Base-by-base conservation (phyloP, 2,888 invertebrate species). In the Napeogenes inachia region DNA sequence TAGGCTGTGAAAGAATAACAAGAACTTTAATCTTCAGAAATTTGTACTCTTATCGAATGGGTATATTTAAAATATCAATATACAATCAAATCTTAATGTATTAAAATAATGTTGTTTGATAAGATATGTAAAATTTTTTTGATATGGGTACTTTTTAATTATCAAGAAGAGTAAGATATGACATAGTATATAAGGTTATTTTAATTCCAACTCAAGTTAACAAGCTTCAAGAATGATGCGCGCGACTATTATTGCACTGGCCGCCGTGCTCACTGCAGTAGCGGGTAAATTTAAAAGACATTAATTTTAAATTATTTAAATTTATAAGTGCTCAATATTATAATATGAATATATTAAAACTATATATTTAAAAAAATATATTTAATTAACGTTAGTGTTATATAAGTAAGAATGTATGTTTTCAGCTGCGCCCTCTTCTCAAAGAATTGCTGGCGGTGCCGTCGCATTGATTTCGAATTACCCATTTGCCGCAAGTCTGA, bases 141-240 rank as follows among this genome's bases (percentile, higher is more conserved):
- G 50, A 50, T 50, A 50, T 30, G 10, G 50, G 50, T 50, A 50
- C 50, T 50, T 50, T 50, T 50, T 50, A 50, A 50, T 50, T 50
- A 50, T 50, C 50, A 50, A 50, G 50, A 6, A 50, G 8, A 50
- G n/a, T 12, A 50, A 50, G 50, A 50, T 50, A 50, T 30, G 10
- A 50, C 21, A 50, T 30, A 30, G 12, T 50, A 50, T 50, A 50
- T 30, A 50, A 50, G 50, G 50, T 50, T 50, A 21, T 10, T 50
- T 30, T 30, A 50, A 50, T 50, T 30, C 8, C 0, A 10, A 30
- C 30, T 50, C 12, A 30, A 30, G 42, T 30, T 30, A 50, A 50
- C 30, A 50, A 50, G 21, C 10, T 10, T 30, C 12, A 42, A 12
- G n/a, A 50, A 50, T 12, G 10, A 50, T 30, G 50, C 30, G 30